A percentile compares a stretch with the other conserved stretches of the same genome.
These are phyloP conservation scores for Diprion similis DNA, from an alignment of 1,140 invertebrate genomes.

Conservation along the genomic window DNA sequence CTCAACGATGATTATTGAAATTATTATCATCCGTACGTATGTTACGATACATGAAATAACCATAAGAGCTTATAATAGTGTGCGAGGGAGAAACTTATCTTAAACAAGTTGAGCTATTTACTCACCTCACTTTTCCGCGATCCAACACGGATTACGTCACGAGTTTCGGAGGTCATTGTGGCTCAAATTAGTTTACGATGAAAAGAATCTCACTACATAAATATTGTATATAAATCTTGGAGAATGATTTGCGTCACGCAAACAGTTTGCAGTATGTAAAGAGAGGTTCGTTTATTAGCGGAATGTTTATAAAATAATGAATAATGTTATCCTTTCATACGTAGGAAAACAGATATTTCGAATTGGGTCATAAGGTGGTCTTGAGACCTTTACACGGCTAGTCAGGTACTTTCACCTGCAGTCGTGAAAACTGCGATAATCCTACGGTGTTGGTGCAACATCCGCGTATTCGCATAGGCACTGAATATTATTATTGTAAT, in stretches of 20 bases:
- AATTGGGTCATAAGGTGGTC: not conserved
- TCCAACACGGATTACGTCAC: slow-evolving; percentile 66
- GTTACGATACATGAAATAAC: too few relatives aligned
- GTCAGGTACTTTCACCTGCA: not conserved
- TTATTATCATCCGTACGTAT: too few relatives aligned
- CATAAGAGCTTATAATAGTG: too few relatives aligned
- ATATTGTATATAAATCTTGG: too few relatives aligned
- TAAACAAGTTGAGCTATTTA: slow-evolving; percentile 10
- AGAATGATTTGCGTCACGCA: too few relatives aligned
- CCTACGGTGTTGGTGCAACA: not conserved
- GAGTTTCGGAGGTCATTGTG: slow-evolving; percentile 9
- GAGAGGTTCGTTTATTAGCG: too few relatives aligned
- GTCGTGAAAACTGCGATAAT: not conserved
- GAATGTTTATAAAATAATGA: too few relatives aligned
- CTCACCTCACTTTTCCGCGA: slow-evolving; percentile 74
- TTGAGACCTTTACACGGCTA: not conserved
- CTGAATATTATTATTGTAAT: not conserved
- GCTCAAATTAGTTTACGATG: slow-evolving; percentile 1
- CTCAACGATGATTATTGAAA: too few relatives aligned
- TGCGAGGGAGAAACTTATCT: too few relatives aligned
- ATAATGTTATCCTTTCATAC: too few relatives aligned
- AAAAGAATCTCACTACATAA: not conserved
- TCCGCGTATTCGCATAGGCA: not conserved
- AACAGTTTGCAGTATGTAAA: too few relatives aligned
- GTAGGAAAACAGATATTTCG: too few relatives aligned